Conservation (phyloP, 2,113 vertebrate species). For the Triplophysa tibetana region DNA sequence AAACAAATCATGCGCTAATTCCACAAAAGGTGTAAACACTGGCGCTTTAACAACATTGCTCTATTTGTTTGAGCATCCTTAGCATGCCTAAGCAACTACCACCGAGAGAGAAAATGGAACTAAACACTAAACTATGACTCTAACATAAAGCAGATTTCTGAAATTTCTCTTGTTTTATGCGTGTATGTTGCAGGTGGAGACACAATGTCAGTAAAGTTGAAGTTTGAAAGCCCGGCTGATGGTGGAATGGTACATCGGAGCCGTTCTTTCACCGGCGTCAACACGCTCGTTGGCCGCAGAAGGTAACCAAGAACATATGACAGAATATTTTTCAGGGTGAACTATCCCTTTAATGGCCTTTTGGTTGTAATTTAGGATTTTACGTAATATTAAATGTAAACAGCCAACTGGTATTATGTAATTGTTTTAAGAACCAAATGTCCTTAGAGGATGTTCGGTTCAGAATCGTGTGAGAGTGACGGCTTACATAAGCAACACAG, state of each 20-base stretch:
- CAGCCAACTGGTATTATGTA: neutral
- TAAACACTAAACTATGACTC: neutral
- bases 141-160: neutral
- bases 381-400: neutral
- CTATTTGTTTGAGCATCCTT: too few species aligned
- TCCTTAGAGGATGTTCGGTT: conserved; percentile 13
- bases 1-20: too few species aligned
- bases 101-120: neutral
- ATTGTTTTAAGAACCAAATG: conserved; percentile 25
- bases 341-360: neutral
- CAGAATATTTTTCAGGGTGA: neutral
- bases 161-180: conserved; percentile 13
- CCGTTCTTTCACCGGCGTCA: conserved; percentile 73
- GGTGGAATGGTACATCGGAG: conserved; percentile 68
- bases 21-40: too few species aligned
- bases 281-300: conserved; percentile 64
- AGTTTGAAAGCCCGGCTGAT: conserved; percentile 69
- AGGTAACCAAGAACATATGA: conserved; percentile 57
- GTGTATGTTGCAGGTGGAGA: conserved; percentile 39
- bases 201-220: conserved; percentile 78
- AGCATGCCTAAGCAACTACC: too few species aligned
- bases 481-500: conserved; percentile 37
- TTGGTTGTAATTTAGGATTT: conserved; percentile 7
- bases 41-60: too few species aligned
- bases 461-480: neutral